Evolutionary conservation across 37 sponge, comb jelly and placozoan genomes (phyloP).

Genomic region (Chondrosia reniformis): DNA sequence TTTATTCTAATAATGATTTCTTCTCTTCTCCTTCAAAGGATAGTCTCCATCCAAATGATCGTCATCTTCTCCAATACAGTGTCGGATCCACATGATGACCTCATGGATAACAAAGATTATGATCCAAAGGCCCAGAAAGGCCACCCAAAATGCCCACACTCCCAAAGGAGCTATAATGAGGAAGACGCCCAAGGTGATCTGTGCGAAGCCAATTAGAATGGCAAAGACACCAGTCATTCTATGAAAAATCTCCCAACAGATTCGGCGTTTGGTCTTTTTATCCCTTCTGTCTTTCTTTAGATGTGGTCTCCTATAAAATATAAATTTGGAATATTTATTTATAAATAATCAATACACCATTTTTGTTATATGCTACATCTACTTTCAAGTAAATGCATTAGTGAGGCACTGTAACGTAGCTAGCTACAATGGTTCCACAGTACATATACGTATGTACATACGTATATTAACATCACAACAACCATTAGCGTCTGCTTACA

Average conservation of each 20-base stretch:
- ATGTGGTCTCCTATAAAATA: constrained; percentile 38
- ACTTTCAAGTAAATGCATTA: too few species aligned
- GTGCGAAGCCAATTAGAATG: constrained; percentile 27
- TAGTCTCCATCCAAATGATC: not conserved
- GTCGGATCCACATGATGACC: constrained; percentile 26
- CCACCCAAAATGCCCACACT: constrained; percentile 52
- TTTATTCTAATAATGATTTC: too few species aligned
- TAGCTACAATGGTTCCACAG: too few species aligned
- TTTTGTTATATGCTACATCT: too few species aligned
- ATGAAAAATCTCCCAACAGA: constrained; percentile 56
- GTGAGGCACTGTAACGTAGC: too few species aligned
- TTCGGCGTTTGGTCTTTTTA: constrained; percentile 20
- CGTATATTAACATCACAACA: not conserved
- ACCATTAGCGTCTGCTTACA: constrained; percentile 30
- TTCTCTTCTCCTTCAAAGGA: not conserved
- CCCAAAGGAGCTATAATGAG: constrained; percentile 43
- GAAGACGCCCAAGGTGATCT: constrained; percentile 55
- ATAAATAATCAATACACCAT: too few species aligned
- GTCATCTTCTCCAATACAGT: not conserved
- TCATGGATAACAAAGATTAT: constrained; percentile 22
- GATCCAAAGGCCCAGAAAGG: constrained; percentile 25
- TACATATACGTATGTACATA: not conserved
- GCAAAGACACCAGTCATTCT: constrained; percentile 10
- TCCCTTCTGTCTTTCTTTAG: constrained; percentile 14
- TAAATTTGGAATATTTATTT: too few species aligned